phyloP scores from a whole-genome alignment of 2,888 invertebrate genomes.

The Diloba caeruleocephala region DNA sequence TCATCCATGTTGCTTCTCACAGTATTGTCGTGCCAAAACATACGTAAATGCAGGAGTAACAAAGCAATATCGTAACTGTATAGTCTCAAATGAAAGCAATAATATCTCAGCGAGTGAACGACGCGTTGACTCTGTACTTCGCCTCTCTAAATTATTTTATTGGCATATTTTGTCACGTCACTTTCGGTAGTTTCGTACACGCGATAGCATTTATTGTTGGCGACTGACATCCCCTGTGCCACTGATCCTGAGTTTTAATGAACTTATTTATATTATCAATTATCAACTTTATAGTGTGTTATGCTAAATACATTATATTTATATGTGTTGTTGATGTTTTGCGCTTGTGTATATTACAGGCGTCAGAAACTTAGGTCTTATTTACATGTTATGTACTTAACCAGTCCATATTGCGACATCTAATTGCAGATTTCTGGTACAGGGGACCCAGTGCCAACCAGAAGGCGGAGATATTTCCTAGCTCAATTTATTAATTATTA shows the following conservation, averaged over 20 bases:
- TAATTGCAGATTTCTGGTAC: slow-evolving; percentile 37
- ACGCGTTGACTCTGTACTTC: slow-evolving; percentile 38
- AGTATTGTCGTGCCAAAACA: slow-evolving; percentile 78
- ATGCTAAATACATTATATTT: slow-evolving; percentile 24
- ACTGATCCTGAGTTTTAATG: slow-evolving; percentile 16
- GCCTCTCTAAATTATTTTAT: slow-evolving; percentile 42
- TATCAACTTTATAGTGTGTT: slow-evolving; percentile 27
- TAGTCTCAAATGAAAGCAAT: slow-evolving; percentile 63
- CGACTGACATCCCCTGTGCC: slow-evolving; percentile 25
- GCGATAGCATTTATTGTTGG: slow-evolving; percentile 43
- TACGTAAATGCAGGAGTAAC: slow-evolving; percentile 63
- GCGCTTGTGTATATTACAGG: slow-evolving; percentile 36
- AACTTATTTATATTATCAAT: slow-evolving; percentile 24
- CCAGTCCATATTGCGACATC: slow-evolving; percentile 2
- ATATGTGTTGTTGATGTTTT: slow-evolving; percentile 15
- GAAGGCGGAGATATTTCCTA: slow-evolving; percentile 75
- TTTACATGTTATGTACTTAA: slow-evolving; percentile 44
- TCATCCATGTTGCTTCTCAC: slow-evolving; percentile 48
- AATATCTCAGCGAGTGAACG: slow-evolving; percentile 36
- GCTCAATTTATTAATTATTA: slow-evolving; percentile 85
- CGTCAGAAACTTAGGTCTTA: slow-evolving; percentile 5
- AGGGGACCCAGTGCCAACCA: slow-evolving; percentile 50
- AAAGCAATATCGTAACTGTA: slow-evolving; percentile 73
- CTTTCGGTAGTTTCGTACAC: slow-evolving; percentile 29
- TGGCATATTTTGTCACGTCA: slow-evolving; percentile 31